Conservation (phyloP, 2,888 invertebrate species). For the Subacronicta megacephala region DNA sequence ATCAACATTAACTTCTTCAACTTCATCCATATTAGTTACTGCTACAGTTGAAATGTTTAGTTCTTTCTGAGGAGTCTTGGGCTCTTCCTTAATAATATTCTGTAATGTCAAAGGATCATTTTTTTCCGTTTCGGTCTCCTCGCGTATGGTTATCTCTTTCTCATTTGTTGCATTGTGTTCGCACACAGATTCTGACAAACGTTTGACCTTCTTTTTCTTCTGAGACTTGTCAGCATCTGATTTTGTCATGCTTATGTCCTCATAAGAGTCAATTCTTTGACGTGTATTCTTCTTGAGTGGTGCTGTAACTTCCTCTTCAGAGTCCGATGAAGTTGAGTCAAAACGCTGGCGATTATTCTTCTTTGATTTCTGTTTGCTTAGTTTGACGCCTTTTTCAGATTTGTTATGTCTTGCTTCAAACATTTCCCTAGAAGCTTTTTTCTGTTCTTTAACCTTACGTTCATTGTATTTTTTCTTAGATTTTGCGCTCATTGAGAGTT, state of each 20-base stretch:
- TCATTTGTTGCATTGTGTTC: constrained; percentile 69
- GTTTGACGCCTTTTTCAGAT: constrained; percentile 58
- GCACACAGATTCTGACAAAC: constrained; percentile 64
- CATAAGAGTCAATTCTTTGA: constrained; percentile 75
- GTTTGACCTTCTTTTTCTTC: constrained; percentile 63
- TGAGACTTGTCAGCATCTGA: constrained; percentile 54
- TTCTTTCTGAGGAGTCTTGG: constrained; percentile 73
- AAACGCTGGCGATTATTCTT: constrained; percentile 66
- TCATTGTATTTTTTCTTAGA: constrained; percentile 83
- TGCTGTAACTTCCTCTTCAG: constrained; percentile 64
- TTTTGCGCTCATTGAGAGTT: constrained; percentile 79
- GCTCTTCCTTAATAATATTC: constrained; percentile 70
- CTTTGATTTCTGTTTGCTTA: constrained; percentile 62
- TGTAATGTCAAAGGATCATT: constrained; percentile 71
- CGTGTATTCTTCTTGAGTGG: constrained; percentile 69
- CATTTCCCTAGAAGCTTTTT: constrained; percentile 84
- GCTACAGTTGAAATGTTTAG: constrained; percentile 67
- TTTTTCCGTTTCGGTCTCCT: constrained; percentile 59
- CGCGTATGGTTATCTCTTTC: constrained; percentile 73
- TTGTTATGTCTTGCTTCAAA: constrained; percentile 78
- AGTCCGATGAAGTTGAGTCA: constrained; percentile 68
- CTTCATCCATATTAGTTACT: constrained; percentile 65
- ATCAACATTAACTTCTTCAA: constrained; percentile 70
- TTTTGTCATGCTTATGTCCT: constrained; percentile 57
- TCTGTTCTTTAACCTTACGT: constrained; percentile 80